Evolutionary conservation across 2,113 vertebrate species (phyloP).

Genomic region (Sinosuthora webbiana): DNA sequence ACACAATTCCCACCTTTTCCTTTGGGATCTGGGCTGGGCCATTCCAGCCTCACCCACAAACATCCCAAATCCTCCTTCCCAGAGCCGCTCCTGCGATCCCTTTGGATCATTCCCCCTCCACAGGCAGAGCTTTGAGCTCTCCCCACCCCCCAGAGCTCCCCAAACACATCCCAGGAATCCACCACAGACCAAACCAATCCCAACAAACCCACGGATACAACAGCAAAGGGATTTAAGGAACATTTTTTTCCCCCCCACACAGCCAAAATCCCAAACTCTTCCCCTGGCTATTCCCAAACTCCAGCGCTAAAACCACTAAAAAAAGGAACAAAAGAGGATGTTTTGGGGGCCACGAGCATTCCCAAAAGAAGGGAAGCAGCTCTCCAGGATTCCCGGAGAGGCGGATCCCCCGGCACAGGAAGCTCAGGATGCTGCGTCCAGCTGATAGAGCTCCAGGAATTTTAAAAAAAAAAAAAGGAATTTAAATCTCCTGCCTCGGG

Average conservation of each 20-base stretch:
- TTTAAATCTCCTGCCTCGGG: not conserved
- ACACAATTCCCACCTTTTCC: not conserved
- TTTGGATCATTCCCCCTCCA: too few species aligned
- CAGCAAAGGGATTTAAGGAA: too few species aligned
- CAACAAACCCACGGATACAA: too few species aligned
- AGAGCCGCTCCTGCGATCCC: not conserved
- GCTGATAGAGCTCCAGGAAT: slow-evolving; percentile 25
- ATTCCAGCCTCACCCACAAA: not conserved
- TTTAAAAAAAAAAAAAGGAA: slow-evolving; percentile 5
- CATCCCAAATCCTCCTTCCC: not conserved
- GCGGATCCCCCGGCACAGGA: not conserved
- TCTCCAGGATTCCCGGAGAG: not conserved
- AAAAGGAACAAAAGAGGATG: too few species aligned
- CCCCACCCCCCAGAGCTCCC: accelerated
- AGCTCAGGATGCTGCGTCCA: not conserved
- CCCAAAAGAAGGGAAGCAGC: accelerated
- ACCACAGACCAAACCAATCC: not conserved
- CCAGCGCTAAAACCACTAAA: too few species aligned
- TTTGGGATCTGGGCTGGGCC: not conserved
- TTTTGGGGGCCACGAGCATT: not conserved
- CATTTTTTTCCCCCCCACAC: too few species aligned
- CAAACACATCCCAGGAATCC: not conserved
- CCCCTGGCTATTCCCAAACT: not conserved
- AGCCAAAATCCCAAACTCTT: not conserved
- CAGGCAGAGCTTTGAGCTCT: not conserved